These are phyloP conservation scores for Xiphydria camelus DNA, from an alignment of 2,888 invertebrate genomes.

Conservation along the genomic window DNA sequence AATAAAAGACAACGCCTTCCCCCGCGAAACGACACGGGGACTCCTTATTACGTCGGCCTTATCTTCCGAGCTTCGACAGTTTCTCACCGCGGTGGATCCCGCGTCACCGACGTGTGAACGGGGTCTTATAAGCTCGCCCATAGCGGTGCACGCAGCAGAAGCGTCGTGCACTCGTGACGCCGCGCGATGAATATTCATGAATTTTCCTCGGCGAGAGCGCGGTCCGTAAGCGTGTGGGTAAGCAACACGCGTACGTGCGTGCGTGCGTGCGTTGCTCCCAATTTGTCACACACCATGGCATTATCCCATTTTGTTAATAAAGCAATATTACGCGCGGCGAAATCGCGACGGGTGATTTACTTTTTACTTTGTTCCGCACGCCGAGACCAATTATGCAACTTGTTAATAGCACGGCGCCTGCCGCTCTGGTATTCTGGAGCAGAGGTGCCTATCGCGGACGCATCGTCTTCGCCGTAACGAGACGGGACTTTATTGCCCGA, in stretches of 20 bases:
- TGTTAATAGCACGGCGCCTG: constrained; percentile 28
- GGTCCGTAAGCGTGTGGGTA: too few relatives aligned
- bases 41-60: too few relatives aligned
- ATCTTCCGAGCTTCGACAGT: constrained; percentile 28
- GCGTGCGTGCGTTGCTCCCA: constrained; percentile 53
- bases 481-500: constrained; percentile 31
- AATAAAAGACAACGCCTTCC: too few relatives aligned
- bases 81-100: constrained; percentile 29
- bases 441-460: constrained; percentile 21
- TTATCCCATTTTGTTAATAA: constrained; percentile 55
- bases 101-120: constrained; percentile 32
- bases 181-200: constrained; percentile 51
- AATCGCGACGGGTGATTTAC: constrained; percentile 33
- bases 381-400: constrained; percentile 40
- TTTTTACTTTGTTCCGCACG: constrained; percentile 26
- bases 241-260: constrained; percentile 23
- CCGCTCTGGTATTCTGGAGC: neutral
- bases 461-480: constrained; percentile 29
- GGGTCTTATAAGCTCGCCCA: constrained; percentile 20
- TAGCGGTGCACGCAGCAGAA: neutral
- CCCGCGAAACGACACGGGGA: constrained; percentile 16
- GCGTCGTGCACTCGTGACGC: constrained; percentile 16
- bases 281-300: constrained; percentile 57
- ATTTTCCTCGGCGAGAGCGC: too few relatives aligned
- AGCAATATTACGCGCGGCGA: constrained; percentile 42